These are phyloP conservation scores for Rhagoletis pomonella DNA, from an alignment of 1,140 invertebrate species.

Conservation along the genomic window DNA sequence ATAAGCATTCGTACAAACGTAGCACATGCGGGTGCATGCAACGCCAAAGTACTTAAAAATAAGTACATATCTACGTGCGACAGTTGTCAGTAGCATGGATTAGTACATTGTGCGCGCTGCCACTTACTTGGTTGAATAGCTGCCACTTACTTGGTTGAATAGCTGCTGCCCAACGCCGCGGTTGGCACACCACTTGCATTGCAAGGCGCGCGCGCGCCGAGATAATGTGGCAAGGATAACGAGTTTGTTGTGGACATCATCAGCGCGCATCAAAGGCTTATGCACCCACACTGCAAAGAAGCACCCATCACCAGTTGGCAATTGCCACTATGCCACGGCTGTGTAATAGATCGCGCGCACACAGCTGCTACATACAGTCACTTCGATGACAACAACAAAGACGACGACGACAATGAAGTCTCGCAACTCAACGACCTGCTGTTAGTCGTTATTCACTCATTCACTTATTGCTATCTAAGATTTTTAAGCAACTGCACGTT, in stretches of 20 bases:
- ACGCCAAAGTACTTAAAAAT: slow-evolving; percentile 19
- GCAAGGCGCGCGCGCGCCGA: not conserved
- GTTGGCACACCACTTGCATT: too few relatives aligned
- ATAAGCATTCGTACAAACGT: not conserved
- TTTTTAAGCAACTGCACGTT: slow-evolving; percentile 47
- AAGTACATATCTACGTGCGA: slow-evolving; percentile 8
- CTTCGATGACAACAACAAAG: not conserved
- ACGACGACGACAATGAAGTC: not conserved
- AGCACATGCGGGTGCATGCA: slow-evolving; percentile 19
- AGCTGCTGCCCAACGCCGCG: not conserved
- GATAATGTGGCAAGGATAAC: slow-evolving; percentile 51
- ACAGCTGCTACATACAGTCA: slow-evolving; percentile 8
- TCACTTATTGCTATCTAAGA: not conserved
- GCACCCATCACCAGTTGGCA: not conserved
- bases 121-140: too few relatives aligned
- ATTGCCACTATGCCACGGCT: not conserved
- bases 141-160: too few relatives aligned
- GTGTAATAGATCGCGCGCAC: slow-evolving; percentile 11
- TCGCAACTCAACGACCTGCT: slow-evolving; percentile 32
- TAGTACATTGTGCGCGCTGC: slow-evolving; percentile 9
- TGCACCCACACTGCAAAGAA: slow-evolving; percentile 6
- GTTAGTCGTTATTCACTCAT: slow-evolving; percentile 47
- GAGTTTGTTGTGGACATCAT: slow-evolving; percentile 31
- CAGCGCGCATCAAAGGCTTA: not conserved
- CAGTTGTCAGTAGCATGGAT: slow-evolving; percentile 21